Conservation (phyloP, 1,140 invertebrate species). For the Heliconius himera region DNA sequence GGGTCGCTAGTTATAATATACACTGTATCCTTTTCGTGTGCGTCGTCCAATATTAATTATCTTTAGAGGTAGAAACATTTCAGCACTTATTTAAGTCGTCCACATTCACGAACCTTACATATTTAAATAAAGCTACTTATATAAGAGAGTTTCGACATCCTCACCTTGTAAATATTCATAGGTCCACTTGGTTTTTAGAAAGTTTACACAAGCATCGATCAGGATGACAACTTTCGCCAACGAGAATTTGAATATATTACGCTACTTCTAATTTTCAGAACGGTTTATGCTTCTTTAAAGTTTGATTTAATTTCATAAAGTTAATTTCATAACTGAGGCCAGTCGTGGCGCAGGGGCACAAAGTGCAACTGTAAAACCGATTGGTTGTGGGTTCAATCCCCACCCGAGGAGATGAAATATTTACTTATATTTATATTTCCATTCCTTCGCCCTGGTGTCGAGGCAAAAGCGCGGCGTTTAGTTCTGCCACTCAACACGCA, state of each 20-base stretch:
- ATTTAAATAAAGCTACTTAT: constrained; percentile 15
- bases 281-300: not conserved
- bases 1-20: no score
- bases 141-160: not conserved
- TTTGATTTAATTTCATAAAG: not conserved
- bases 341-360: no score
- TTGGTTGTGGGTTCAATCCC: no score
- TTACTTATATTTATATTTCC: no score
- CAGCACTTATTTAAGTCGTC: not conserved
- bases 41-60: no score
- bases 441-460: no score
- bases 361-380: no score
- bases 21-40: no score
- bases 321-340: not conserved
- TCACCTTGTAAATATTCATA: constrained; percentile 22
- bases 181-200: constrained; percentile 19
- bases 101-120: not conserved
- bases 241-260: constrained; percentile 9
- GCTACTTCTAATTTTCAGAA: not conserved
- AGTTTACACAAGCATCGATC: constrained; percentile 23
- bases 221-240: constrained; percentile 20
- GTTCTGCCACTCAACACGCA: no score
- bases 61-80: no score
- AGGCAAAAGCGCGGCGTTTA: no score
- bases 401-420: no score